Conservation (phyloP, 1,140 invertebrate genomes). For the Drosophila miranda region DNA sequence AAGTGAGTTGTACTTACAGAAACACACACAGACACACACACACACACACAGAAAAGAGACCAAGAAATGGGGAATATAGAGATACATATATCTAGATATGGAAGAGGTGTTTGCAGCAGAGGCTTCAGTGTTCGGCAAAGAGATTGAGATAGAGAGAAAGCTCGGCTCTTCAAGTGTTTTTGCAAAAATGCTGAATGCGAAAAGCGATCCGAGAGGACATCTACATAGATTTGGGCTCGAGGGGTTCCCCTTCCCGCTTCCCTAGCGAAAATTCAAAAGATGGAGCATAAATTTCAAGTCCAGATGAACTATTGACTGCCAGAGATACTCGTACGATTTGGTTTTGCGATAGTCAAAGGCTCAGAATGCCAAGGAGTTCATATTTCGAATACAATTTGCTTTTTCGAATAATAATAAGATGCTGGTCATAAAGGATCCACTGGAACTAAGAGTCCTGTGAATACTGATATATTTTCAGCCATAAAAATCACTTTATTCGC, state of each 20-base stretch:
- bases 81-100: slow-evolving; percentile 46
- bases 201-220: slow-evolving; percentile 25
- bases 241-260: too few species aligned
- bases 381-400: too few species aligned
- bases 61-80: slow-evolving; percentile 44
- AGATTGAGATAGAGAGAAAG: slow-evolving; percentile 20
- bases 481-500: too few species aligned
- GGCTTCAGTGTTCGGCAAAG: too few species aligned
- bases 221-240: slow-evolving; percentile 10
- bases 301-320: too few species aligned
- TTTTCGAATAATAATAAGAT: too few species aligned
- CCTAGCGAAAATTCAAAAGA: not conserved
- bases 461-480: too few species aligned
- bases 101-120: slow-evolving; percentile 21
- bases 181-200: slow-evolving; percentile 15
- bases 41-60: slow-evolving; percentile 13
- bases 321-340: too few species aligned
- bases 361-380: too few species aligned
- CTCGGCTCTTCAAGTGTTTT: slow-evolving; percentile 38
- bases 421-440: too few species aligned
- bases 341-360: too few species aligned
- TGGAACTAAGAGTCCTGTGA: too few species aligned
- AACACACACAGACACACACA: slow-evolving; percentile 13
- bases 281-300: slow-evolving; percentile 15
- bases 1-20: slow-evolving; percentile 86